phyloP scores from a whole-genome alignment of 1,140 invertebrate genomes.

The Ruditapes philippinarum region DNA sequence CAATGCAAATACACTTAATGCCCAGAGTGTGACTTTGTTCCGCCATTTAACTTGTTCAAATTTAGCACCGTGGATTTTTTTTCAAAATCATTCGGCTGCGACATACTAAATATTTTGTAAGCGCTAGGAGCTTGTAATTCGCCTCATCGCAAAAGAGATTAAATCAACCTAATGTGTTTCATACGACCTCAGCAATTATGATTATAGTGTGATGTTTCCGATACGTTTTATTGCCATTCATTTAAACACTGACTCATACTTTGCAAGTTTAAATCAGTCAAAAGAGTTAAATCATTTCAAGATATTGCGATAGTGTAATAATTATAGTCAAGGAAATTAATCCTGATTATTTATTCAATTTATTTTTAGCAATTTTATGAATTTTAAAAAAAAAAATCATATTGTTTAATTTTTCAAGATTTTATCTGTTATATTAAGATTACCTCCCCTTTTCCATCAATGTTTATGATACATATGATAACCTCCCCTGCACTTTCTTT shows the following conservation, averaged over 20 bases:
- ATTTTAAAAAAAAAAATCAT: no score
- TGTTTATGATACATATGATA: no score
- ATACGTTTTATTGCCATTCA: conserved; percentile 5
- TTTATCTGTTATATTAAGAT: no score
- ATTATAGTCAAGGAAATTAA: no score
- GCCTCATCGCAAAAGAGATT: neutral
- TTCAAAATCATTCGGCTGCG: conserved; percentile 5
- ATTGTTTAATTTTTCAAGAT: no score
- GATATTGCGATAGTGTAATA: no score
- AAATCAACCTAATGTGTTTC: conserved; percentile 33
- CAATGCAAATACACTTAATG: conserved; percentile 55
- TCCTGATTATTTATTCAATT: no score
- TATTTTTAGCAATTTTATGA: no score
- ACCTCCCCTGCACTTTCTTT: no score
- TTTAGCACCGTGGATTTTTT: neutral
- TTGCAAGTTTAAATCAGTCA: neutral
- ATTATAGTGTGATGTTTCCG: conserved; percentile 3
- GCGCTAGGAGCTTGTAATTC: neutral
- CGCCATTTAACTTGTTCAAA: conserved; percentile 38
- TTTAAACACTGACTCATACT: neutral
- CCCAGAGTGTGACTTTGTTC: conserved; percentile 52
- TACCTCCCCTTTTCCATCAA: no score
- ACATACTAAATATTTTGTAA: conserved; percentile 35
- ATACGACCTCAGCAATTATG: neutral
- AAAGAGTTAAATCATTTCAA: no score